A percentile compares a stretch with the other conserved stretches of the same genome.
phyloP scores from a whole-genome alignment of 2,113 vertebrate species.

The Porphyrio hochstetteri region DNA sequence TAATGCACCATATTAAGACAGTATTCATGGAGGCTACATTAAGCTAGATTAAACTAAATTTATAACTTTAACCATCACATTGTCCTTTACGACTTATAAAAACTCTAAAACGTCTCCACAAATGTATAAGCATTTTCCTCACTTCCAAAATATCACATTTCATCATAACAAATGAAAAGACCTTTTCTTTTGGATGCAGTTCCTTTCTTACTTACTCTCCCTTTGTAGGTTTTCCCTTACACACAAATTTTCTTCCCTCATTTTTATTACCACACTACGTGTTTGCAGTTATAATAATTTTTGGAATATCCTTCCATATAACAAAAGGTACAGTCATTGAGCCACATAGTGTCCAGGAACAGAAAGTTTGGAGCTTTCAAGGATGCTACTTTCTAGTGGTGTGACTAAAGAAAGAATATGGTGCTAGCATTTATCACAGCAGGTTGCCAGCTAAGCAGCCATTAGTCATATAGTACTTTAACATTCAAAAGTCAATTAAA shows the following conservation, averaged over 20 bases:
- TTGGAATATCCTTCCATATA: neutral
- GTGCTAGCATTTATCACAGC: neutral
- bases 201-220: neutral
- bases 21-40: neutral
- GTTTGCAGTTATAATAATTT: neutral
- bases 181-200: rapidly evolving
- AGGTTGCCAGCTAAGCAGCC: neutral
- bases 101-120: neutral
- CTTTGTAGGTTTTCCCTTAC: neutral
- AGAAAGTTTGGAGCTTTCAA: neutral
- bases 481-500: neutral
- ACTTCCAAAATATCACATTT: neutral
- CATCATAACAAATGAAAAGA: neutral
- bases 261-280: neutral
- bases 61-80: neutral
- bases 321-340: neutral
- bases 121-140: neutral
- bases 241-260: neutral
- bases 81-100: neutral
- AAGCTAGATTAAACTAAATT: neutral
- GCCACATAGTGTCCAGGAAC: neutral
- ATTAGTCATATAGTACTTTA: neutral
- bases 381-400: neutral
- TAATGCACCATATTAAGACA: neutral
- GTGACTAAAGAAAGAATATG: neutral